A percentile compares a stretch with the other conserved stretches of the same genome.
Evolutionary conservation across 2,113 vertebrate genomes (phyloP).

Genomic region (Syngnathus floridae): DNA sequence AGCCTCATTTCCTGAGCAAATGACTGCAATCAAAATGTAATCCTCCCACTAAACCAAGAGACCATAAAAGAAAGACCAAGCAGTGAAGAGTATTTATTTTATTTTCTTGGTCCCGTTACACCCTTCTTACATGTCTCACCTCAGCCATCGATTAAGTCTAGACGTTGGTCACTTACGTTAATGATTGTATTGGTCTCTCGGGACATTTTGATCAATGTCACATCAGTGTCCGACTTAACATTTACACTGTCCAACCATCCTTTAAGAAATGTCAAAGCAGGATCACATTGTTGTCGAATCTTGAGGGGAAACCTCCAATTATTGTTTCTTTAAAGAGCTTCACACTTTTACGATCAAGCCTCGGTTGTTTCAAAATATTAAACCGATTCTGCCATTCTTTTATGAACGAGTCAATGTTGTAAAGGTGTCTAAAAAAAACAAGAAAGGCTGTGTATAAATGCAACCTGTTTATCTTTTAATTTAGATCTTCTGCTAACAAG

Average conservation of each 20-base stretch:
- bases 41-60: conserved; percentile 36
- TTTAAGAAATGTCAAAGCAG: not conserved
- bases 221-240: not conserved
- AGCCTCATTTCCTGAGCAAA: conserved; percentile 52
- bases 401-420: not conserved
- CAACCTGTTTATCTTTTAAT: not conserved
- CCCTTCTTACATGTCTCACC: conserved; percentile 9
- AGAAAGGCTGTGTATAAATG: not conserved
- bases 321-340: not conserved
- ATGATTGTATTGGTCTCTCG: conserved; percentile 1
- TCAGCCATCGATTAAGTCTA: conserved; percentile 1
- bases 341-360: not conserved
- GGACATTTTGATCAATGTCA: not conserved
- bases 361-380: not conserved
- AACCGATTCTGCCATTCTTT: not conserved
- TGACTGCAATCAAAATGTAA: conserved; percentile 48
- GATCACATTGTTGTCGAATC: not conserved
- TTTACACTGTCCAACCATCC: not conserved
- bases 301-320: not conserved
- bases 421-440: not conserved
- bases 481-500: conserved; percentile 12
- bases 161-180: conserved; percentile 5
- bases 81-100: conserved; percentile 11
- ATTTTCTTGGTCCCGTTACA: not conserved
- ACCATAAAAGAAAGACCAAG: conserved; percentile 27